Base-by-base conservation (phyloP, 2,888 invertebrate species). In the Junonia oenone region DNA sequence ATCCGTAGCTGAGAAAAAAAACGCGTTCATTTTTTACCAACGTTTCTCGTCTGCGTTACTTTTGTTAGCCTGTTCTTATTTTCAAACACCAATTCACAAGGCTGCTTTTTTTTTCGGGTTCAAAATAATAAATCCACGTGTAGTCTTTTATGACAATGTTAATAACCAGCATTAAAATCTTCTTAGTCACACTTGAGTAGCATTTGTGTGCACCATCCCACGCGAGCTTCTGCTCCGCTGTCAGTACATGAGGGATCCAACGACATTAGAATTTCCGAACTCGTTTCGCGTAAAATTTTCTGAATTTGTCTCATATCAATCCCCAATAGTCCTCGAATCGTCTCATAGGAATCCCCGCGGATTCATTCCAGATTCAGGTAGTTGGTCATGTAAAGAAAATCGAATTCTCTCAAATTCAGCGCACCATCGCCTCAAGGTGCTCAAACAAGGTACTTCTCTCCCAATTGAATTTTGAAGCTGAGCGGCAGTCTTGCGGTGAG, bases 401-500 rank as follows among this genome's bases (percentile, higher is more conserved):
- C 53, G 53, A 29, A 35, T 38, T 27, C 53, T 37, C 26, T 46
- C 47, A 53, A 53, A 53, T 53, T 53, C 47, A 27, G 53, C 37
- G 15, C 14, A 53, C 15, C 45, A 53, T 6, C 47, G 54, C 47
- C 38, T 54, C n/a, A 47, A 31, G 43, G 54, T 54, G 48, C 40
- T 38, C 31, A 54, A 45, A 54, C 22, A 13, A 40, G 54, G 38
- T 40, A 48, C 47, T 54, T 37, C 54, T 11, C 35, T 38, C 54
- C 43, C 47, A 54, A 54, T 47, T 47, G 54, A 47, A 48, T 54
- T 54, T 54, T 40, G 47, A 48, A 47, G 54, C 40, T 40, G 54
- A 54, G 43, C 22, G 5, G 22, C 22, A 22, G 22, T 22, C 22
- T 22, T 22, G 22, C 22, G 5, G 22, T 3, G 22, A 22, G 22